Evolutionary conservation across 2,888 invertebrate genomes (phyloP).

Genomic region (Andrena chrysosceles): DNA sequence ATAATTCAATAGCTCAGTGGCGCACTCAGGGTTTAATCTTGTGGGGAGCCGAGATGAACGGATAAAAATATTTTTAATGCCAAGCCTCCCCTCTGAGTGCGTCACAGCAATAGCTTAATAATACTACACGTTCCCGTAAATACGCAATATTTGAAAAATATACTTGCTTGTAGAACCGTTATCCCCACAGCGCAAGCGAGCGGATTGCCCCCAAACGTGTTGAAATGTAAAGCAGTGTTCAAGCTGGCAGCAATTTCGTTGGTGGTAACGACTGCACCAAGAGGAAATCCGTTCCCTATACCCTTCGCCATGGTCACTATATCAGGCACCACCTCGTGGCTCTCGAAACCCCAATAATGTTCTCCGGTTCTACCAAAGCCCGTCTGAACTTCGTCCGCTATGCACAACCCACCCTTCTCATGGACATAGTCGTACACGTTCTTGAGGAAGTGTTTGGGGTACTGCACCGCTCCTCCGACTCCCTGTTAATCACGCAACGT

Average conservation of each 20-base stretch:
- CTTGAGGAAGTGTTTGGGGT: slow-evolving; percentile 94
- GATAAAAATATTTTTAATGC: neutral
- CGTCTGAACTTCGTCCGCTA: slow-evolving; percentile 98
- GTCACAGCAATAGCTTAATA: neutral
- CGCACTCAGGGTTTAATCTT: too few relatives aligned
- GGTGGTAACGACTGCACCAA: slow-evolving; percentile 98
- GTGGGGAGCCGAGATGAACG: too few relatives aligned
- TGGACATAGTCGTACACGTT: slow-evolving; percentile 92
- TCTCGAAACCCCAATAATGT: slow-evolving; percentile 98
- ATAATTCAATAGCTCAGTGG: too few relatives aligned
- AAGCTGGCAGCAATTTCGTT: slow-evolving; percentile 93
- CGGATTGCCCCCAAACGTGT: slow-evolving; percentile 98
- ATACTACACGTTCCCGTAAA: neutral
- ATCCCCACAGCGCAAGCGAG: slow-evolving; percentile 94
- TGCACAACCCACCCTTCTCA: slow-evolving; percentile 93
- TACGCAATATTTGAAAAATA: neutral
- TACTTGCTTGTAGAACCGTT: slow-evolving; percentile 95
- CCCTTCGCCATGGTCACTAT: slow-evolving; percentile 98
- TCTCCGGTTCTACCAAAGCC: slow-evolving; percentile 98
- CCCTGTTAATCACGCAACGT: slow-evolving; percentile 85
- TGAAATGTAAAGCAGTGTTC: slow-evolving; percentile 93
- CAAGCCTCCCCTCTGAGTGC: neutral
- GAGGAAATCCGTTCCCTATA: slow-evolving; percentile 97
- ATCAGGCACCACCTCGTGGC: slow-evolving; percentile 94
- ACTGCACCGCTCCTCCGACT: slow-evolving; percentile 97